Evolutionary conservation across 2,797 vertebrate genomes (phyloP), one percentile per base, ranked within the genome.

Genomic region (Melanogrammus aeglefinus): DNA sequence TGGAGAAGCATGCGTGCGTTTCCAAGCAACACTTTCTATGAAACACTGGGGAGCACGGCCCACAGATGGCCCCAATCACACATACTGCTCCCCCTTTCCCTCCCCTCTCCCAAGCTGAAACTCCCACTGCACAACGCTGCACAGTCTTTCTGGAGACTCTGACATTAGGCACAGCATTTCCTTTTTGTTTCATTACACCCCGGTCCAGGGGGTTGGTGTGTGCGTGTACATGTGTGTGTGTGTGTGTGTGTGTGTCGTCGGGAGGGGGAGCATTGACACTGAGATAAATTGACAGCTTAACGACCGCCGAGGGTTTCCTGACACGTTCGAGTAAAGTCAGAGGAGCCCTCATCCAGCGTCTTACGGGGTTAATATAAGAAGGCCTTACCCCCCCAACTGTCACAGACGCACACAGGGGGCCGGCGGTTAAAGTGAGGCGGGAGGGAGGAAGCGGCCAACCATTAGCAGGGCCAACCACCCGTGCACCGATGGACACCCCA

Each of bases 21-120:
- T 84, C 72, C 5, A 24, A 41, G 75, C 76, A 73, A 78, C 33
- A 74, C 63, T 74, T 70, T 78, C 75, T 39, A 74, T 76, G 78
- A 83, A 76, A 76, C 74, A 39, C 74, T 72, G 41, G 21, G 80
- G 70, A 81, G 80, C 78, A 82, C 75, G 16, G 51, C 86, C 80
- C 86, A 78, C 89, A 90, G 90, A 91, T 91, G 90, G 80, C 87
- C 88, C 88, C 89, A 91, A 91, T 90, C 81, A 88, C 88, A 90
- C 77, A 81, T 74, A 83, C 77, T 73, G 63, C 33, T 31, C 39
- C 21, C 69, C 73, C 33, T 74, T 74, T 77, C 76, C 71, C 57
- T 70, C 57, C 38, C 35, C 38, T 24, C 70, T 72, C n/a, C 75
- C 77, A 51, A 44, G 78, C 63, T 47, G 78, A 80, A 80, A 78